Percentiles rank a stretch among this genome's conserved stretches.
Conservation (phyloP, 2,888 invertebrate genomes). For the Stenodera caucasica region DNA sequence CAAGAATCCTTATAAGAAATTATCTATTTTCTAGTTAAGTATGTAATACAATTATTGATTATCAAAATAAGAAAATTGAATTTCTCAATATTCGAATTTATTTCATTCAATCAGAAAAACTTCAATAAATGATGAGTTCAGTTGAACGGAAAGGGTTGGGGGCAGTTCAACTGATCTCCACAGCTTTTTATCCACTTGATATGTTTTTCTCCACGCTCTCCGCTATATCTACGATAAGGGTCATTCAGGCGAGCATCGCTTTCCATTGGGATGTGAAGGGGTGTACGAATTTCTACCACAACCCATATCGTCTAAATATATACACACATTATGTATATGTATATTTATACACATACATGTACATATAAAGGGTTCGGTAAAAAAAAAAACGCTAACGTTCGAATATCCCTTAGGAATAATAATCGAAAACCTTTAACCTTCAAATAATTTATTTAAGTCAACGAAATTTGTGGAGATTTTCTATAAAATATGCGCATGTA, state of each 20-base stretch:
- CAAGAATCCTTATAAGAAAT: no score
- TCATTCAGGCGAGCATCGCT: conserved; percentile 45
- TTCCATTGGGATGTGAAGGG: conserved; percentile 22
- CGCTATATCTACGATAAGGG: conserved; percentile 46
- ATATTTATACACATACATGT: neutral
- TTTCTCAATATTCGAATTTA: neutral
- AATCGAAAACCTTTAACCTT: neutral
- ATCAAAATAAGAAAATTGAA: no score
- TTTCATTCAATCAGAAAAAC: neutral
- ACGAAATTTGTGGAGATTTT: conserved; percentile 3
- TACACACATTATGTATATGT: neutral
- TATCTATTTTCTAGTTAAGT: no score
- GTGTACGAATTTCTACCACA: neutral
- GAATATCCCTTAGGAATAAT: neutral
- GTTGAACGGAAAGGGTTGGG: neutral
- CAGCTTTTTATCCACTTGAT: conserved; percentile 50
- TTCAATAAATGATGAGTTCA: neutral
- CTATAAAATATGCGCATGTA: neutral
- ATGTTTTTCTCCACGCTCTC: conserved; percentile 47
- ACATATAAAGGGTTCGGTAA: neutral
- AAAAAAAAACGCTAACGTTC: neutral
- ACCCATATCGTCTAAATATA: neutral
- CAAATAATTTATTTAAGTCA: conserved; percentile 3
- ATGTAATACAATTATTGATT: no score
- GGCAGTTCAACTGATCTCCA: neutral